Percentiles rank a stretch among this genome's conserved stretches.
Evolutionary conservation across 2,888 invertebrate genomes (phyloP).

Genomic region (Chloroclysta siterata): DNA sequence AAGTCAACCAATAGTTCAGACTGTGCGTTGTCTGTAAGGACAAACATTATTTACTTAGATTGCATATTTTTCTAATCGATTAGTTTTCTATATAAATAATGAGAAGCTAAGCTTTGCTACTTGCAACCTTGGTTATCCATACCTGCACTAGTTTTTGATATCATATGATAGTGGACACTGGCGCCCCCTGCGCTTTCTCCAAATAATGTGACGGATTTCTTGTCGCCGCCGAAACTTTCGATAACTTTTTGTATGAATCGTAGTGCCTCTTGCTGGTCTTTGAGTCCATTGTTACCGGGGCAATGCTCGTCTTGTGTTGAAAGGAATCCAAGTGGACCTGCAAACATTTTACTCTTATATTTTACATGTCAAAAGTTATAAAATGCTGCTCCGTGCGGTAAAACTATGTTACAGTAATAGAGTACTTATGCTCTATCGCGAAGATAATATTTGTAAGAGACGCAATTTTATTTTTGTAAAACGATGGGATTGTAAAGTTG

Average conservation of each 20-base stretch:
- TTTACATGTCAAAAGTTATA: too few relatives aligned
- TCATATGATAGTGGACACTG: constrained; percentile 88
- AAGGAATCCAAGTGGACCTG: constrained; percentile 87
- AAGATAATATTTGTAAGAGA: too few relatives aligned
- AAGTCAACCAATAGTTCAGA: too few relatives aligned
- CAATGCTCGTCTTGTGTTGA: constrained; percentile 87
- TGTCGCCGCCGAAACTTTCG: constrained; percentile 86
- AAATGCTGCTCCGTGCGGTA: too few relatives aligned
- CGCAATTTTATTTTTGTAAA: too few relatives aligned
- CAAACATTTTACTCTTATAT: constrained; percentile 13
- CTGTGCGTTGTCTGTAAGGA: too few relatives aligned
- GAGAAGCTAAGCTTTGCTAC: too few relatives aligned
- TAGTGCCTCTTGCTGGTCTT: constrained; percentile 87
- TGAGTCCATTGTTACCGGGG: constrained; percentile 88
- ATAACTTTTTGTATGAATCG: constrained; percentile 87
- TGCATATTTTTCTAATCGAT: too few relatives aligned
- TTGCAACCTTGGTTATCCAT: neutral
- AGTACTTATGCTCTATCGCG: too few relatives aligned
- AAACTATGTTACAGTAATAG: too few relatives aligned
- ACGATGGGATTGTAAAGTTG: neutral
- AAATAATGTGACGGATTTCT: constrained; percentile 86
- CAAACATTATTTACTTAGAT: too few relatives aligned
- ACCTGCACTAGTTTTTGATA: constrained; percentile 80
- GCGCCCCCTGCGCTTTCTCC: constrained; percentile 90
- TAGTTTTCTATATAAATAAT: too few relatives aligned